Base-by-base conservation (phyloP, 1,140 invertebrate genomes). In the Drosophila sp. region DNA sequence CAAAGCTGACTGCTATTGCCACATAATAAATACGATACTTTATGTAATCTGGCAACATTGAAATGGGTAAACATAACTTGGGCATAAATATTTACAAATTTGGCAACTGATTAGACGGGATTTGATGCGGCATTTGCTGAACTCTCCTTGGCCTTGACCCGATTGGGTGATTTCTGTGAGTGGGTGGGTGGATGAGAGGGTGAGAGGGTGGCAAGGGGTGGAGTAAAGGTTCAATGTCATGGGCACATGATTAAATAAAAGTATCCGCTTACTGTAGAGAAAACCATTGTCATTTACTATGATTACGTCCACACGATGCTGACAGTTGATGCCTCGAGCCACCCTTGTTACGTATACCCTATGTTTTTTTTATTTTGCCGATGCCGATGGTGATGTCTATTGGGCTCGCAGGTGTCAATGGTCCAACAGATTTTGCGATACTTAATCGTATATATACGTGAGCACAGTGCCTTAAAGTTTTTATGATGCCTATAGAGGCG, bases 211-310 rank as follows among this genome's bases (percentile, higher is more conserved):
- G 13, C n/a, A 2, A 2, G 21, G 43, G n/a, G 8, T 36, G 25
- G n/a, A n/a, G n/a, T n/a, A 21, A 4, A 21, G 70, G 70, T 45
- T 72, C 70, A 59, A 66, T 59, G 48, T 14, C 27, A 48, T 32
- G 54, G 46, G n/a, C 45, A 61, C 57, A 53, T 73, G 64, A 73
- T 73, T 73, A 73, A 73, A 73, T 73, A 73, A 66, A 73, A 61
- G 71, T 73, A 67, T 73, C 71, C 46, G 50, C 64, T 73, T 73
- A 69, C 71, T 36, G 50, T 14, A 50, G 70, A 43, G n/a, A 54
- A 45, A 59, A 53, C 56, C 63, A 61, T 54, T 73, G 64, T 73
- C 71, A 69, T 73, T 73, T 73, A 73, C 69, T 73, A 67, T 73
- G 53, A 73, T 67, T 61, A 73, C 64, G 54, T 73, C 64, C 71